Base-by-base conservation (phyloP, 2,797 vertebrate genomes). In the Benthosema pterotum region DNA sequence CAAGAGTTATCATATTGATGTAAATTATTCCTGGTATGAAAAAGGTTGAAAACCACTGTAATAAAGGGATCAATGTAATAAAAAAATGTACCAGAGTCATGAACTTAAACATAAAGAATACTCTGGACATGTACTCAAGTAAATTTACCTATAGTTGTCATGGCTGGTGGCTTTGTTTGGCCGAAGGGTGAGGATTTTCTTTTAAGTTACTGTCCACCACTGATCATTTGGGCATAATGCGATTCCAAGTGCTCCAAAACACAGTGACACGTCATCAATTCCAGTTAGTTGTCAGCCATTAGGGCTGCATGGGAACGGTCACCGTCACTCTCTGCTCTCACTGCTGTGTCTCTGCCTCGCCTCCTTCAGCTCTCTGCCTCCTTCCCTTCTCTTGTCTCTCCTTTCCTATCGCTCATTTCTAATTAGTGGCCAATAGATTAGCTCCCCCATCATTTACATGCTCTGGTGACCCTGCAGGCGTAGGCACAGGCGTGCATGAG, bases 381-480 rank as follows among this genome's bases (percentile, higher is more conserved):
- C 5, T 15, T 9, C 57, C 15, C 28, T 50, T 42, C 42, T 4
- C 58, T 3, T 58, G 25, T 58, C 50, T 42, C 64, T 65, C 54
- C 52, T 67, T 65, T 42, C 45, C 60, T 59, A 73, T 70, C 28
- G 5, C 63, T 75, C 61, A 70, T 73, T 82, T 69, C 64, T 78
- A 80, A 82, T 80, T 76, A 80, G 57, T 57, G 64, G 61, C 53
- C 52, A 54, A 72, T 71, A 80, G 60, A 77, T 80, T 70, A 64
- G 70, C 67, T 78, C 70, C 59, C 64, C 63, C 75, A 71, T 72
- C 75, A 57, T 67, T 72, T 71, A 52, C 38, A 59, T 55, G 55
- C 75, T 72, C 56, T 64, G 25, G 22, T 19, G 7, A 60, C 50
- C 32, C 46, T 13, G 32, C 49, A 19, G 18, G 18, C 15, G 11